Evolutionary conservation across 2,888 invertebrate genomes (phyloP), one percentile per base, ranked within the genome.

Genomic region (Pollenia labialis): DNA sequence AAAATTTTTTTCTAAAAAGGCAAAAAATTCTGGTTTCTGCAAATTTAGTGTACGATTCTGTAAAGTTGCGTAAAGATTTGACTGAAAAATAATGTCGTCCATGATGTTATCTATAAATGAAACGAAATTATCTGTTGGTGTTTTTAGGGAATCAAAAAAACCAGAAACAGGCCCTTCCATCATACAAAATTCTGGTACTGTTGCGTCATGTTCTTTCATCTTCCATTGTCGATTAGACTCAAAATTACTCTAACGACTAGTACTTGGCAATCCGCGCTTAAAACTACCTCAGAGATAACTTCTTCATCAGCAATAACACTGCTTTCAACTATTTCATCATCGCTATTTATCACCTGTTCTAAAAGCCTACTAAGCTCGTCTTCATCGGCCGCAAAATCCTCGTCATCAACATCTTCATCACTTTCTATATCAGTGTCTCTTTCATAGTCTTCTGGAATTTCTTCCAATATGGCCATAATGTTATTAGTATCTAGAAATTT

Each of bases 1-100:
- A 72, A 81, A 76, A 48, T 81, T 77, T 46, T 72, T 85, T 32
- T 60, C 58, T 44, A 77, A 46, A 11, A 85, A 82, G n/a, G 77
- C 18, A 32, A 18, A 71, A n/a, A 50, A 52, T 50, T 69, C 40
- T 2, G 12, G 23, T 66, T 69, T 68, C 3, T 85, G 69, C 66
- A 62, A 32, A 32, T 32, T 32, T 4, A 32, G 32, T 32, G 32
- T 32, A 32, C 32, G 32, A 32, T 32, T 32, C 32, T 32, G 32
- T 32, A 6, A 6, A 32, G 32, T 32, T 32, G 32, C 32, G 32
- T 32, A 32, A 32, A 32, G 32, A 32, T 32, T 32, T 32, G 32
- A 32, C 1, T 32, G 32, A 32, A 32, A 32, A 32, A 32, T 32
- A 2, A 32, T 32, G 32, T 2, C 32, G 32, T 32, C 32, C 32